phyloP scores from a whole-genome alignment of 2,113 vertebrate genomes.

The Myiopsitta monachus region DNA sequence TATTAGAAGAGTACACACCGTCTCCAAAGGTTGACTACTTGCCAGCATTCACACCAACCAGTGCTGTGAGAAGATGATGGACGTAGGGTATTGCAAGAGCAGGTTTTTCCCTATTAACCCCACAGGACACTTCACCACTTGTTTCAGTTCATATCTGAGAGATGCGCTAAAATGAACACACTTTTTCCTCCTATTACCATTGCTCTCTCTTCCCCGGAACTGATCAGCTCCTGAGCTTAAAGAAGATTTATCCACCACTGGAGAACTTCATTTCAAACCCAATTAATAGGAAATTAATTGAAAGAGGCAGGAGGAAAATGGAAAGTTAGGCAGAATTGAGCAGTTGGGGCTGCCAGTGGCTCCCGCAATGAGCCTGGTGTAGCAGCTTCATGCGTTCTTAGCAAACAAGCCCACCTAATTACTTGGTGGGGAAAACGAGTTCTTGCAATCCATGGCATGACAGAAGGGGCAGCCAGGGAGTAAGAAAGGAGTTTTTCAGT shows the following conservation, averaged over 20 bases:
- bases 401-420: constrained; percentile 8
- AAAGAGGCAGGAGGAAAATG: constrained; percentile 5
- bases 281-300: constrained; percentile 43
- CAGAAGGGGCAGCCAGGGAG: background rate
- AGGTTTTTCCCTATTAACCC: background rate
- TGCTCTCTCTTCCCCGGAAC: background rate
- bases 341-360: background rate
- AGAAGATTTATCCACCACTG: background rate
- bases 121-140: background rate
- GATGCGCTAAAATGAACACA: background rate
- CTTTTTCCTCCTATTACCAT: background rate
- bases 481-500: background rate
- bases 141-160: background rate
- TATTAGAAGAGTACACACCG: background rate
- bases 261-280: constrained; percentile 12
- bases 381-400: background rate
- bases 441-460: background rate
- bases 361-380: background rate
- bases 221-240: background rate
- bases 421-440: background rate
- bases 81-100: background rate
- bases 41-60: background rate
- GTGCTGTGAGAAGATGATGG: background rate
- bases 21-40: background rate
- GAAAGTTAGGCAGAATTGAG: background rate